Conservation (phyloP, 2,113 vertebrate genomes). For the Synodontis membranacea region DNA sequence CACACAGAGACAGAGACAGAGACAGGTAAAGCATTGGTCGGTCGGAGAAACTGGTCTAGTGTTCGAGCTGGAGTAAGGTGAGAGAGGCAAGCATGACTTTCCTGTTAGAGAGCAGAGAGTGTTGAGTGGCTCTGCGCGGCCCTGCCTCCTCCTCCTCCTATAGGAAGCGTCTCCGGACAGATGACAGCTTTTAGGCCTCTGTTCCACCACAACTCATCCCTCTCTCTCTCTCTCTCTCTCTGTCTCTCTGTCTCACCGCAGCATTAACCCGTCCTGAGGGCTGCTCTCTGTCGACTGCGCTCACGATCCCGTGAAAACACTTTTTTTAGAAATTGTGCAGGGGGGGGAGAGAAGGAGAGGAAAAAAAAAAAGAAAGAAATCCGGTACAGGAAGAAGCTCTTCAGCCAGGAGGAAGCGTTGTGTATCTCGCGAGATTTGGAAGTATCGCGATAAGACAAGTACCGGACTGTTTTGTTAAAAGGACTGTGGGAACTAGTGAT, state of each 20-base stretch:
- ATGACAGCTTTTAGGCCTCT: slow-evolving; percentile 14
- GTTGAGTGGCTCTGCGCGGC: slow-evolving; percentile 16
- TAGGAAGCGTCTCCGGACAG: not conserved
- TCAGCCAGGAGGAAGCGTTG: slow-evolving; percentile 45
- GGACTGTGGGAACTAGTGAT: too few species aligned
- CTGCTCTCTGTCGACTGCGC: not conserved
- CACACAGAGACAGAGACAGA: too few species aligned
- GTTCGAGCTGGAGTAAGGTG: not conserved
- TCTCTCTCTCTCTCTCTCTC: too few species aligned
- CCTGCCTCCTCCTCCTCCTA: slow-evolving; percentile 6
- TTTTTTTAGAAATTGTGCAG: not conserved
- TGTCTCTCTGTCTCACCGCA: not conserved
- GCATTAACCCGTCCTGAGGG: not conserved
- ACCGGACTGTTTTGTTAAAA: too few species aligned
- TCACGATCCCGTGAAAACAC: not conserved
- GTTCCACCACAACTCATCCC: not conserved
- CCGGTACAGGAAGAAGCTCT: slow-evolving; percentile 58
- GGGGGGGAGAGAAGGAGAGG: too few species aligned
- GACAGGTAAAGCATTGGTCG: not conserved
- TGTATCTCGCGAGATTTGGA: slow-evolving; percentile 53
- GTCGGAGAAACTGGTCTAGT: not conserved
- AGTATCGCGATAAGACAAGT: not conserved
- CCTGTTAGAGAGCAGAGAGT: not conserved
- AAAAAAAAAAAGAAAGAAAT: slow-evolving; percentile 16
- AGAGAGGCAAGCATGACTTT: slow-evolving; percentile 34